Conservation (phyloP, 2,113 vertebrate genomes). For the Dryoscopus gambensis region DNA sequence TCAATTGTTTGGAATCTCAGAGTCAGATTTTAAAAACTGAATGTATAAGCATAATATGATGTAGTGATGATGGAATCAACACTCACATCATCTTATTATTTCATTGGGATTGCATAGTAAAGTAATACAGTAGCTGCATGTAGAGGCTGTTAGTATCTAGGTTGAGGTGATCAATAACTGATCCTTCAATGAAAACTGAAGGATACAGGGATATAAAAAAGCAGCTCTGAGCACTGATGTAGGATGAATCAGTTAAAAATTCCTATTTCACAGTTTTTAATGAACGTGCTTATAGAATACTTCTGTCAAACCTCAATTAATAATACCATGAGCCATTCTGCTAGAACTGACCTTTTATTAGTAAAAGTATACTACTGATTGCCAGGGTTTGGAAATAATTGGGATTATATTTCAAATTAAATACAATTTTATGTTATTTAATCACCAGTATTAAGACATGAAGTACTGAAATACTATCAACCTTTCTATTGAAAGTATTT, state of each 20-base stretch:
- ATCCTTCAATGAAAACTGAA: not conserved
- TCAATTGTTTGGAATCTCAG: not conserved
- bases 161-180: not conserved
- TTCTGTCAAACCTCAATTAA: not conserved
- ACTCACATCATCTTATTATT: not conserved
- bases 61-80: not conserved
- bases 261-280: not conserved
- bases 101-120: not conserved
- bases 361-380: not conserved
- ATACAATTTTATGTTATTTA: conserved; percentile 20
- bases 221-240: not conserved
- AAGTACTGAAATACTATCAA: not conserved
- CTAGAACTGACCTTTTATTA: not conserved
- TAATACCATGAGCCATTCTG: not conserved
- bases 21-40: not conserved
- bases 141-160: not conserved
- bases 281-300: not conserved
- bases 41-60: not conserved
- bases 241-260: not conserved
- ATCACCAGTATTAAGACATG: not conserved
- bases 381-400: conserved; percentile 1
- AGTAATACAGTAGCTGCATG: not conserved
- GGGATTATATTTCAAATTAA: conserved; percentile 33
- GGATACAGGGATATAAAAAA: not conserved
- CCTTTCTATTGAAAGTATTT: not conserved